Conservation (phyloP, 1,140 invertebrate species). For the Brachionus paranguensis region DNA sequence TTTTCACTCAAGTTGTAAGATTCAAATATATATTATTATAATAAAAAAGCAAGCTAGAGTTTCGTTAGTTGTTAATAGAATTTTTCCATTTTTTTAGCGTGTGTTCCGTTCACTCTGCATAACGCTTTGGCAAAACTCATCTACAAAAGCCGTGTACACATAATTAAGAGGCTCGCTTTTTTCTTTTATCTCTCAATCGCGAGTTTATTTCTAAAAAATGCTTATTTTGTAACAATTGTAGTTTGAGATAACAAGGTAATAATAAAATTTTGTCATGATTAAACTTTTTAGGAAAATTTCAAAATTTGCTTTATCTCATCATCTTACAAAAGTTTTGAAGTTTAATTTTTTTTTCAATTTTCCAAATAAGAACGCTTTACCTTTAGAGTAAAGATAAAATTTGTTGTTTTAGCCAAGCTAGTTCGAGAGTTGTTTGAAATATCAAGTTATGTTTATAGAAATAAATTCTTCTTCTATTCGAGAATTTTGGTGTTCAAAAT, state of each 20-base stretch:
- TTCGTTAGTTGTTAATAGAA: not conserved
- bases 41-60: not conserved
- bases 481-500: not conserved
- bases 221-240: not conserved
- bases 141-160: not conserved
- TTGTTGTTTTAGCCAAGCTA: not conserved
- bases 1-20: not conserved
- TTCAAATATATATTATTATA: not conserved
- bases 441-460: conserved; percentile 14
- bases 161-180: not conserved
- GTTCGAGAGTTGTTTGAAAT: not conserved
- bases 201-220: not conserved
- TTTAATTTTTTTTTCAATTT: not conserved
- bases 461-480: not conserved
- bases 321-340: not conserved
- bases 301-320: not conserved
- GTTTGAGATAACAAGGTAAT: not conserved
- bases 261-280: conserved; percentile 9
- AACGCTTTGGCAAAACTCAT: not conserved
- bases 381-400: not conserved
- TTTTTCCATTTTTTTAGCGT: not conserved
- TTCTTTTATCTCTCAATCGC: not conserved
- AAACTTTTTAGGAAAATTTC: not conserved
- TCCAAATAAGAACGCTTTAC: conserved; percentile 15
- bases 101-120: not conserved